Evolutionary conservation across 1,140 invertebrate species (phyloP), one percentile per base, ranked within the genome.

Genomic region (Diplogasteroides magnus): DNA sequence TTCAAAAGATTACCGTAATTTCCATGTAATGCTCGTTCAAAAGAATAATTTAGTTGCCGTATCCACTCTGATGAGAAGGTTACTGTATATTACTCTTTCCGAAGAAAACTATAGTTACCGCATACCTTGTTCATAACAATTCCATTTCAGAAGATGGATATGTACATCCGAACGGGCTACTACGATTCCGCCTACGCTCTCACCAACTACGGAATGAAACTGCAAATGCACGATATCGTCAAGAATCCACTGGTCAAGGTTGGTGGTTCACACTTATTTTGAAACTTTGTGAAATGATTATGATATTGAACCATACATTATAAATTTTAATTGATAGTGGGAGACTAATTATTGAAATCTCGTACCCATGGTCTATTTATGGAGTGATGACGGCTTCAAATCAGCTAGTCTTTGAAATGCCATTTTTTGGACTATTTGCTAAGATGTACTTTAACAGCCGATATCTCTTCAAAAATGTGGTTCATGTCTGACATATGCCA

Each of bases 121-220:
- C 13, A 56, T 14, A 3, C 48, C 63, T 2, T 3, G 1, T 56
- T 57, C 29, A 2, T 60, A 23, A 27, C 31, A 37, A 11, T 23
- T 14, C 25, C 14, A n/a, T 55, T 74, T 73, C 56, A 79, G 79
- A 68, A 79, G 28, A 81, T 81, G 79, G 79, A 81, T 31, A 71
- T 78, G 23, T 81, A 78, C 60, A 79, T 81, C 59, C 71, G 79
- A 15, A 68, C 76, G 1, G 79, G 79, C 19, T 72, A 83, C 25
- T 81, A 83, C 61, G 79, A 81, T n/a, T 29, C 71, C 0, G 79
- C 79, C 3, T 81, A 82, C 62, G 65, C 81, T 15, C 59, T 81
- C 3, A 83, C 79, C 23, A 83, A 81, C 55, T 81, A 80, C 67
- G 79, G 77, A 23, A 60, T 74, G 70, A 48, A 60, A 25, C 61